These are phyloP conservation scores for Lepidocyrtoides sp. DNA, from an alignment of 2,888 invertebrate genomes.

Conservation along the genomic window DNA sequence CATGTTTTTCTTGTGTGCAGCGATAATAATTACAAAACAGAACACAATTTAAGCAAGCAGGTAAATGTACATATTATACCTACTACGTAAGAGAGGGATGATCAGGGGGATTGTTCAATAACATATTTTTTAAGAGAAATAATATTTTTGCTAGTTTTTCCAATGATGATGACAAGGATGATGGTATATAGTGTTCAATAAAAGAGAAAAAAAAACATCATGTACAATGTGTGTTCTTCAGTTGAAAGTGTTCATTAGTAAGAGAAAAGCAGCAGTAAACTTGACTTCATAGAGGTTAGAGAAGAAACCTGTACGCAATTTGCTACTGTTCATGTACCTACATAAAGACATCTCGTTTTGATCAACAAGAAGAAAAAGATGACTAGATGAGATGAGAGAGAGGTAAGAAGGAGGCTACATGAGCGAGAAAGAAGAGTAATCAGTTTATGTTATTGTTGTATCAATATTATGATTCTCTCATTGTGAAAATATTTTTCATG, in stretches of 20 bases:
- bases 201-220: background rate
- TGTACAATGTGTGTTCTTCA: background rate
- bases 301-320: conserved; percentile 11
- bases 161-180: too few relatives aligned
- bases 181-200: background rate
- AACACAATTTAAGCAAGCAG: too few relatives aligned
- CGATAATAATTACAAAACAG: conserved; percentile 4
- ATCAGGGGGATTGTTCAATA: background rate
- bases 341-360: background rate
- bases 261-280: background rate
- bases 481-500: conserved; percentile 1
- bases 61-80: too few relatives aligned
- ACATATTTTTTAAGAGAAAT: background rate
- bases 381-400: background rate
- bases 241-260: background rate
- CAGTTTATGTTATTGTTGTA: background rate
- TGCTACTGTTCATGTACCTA: conserved; percentile 16
- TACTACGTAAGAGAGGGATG: background rate
- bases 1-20: conserved; percentile 71
- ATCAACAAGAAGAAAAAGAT: background rate
- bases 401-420: background rate
- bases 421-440: background rate
- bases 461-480: background rate
- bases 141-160: background rate
- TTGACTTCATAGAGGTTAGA: background rate